Conservation (phyloP, 2,888 invertebrate species). For the Conchocele bisecta region DNA sequence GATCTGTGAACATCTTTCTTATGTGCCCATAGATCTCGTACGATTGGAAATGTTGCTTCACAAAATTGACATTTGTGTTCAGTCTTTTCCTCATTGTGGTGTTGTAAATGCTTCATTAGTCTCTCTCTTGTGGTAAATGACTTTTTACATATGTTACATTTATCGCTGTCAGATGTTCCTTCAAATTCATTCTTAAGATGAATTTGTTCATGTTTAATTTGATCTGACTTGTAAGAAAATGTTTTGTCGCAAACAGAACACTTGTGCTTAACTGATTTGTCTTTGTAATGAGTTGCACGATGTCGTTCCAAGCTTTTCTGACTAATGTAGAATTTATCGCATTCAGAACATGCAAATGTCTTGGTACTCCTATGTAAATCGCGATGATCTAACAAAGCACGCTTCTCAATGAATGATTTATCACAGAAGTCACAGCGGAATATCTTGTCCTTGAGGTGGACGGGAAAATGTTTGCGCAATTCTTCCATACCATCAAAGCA, state of each 20-base stretch:
- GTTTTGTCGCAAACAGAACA: conserved; percentile 44
- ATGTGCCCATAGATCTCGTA: conserved; percentile 36
- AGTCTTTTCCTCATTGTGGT: conserved; percentile 17
- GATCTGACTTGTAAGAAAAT: conserved; percentile 29
- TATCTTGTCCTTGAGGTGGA: conserved; percentile 42
- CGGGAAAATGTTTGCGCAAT: conserved; percentile 29
- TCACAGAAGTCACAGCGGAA: conserved; percentile 45
- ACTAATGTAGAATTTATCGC: conserved; percentile 40
- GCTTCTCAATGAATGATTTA: conserved; percentile 50
- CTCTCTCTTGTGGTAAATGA: background rate
- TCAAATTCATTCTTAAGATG: conserved; percentile 26
- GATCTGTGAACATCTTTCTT: conserved; percentile 41
- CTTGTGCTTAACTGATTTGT: conserved; percentile 11
- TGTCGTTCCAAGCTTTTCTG: conserved; percentile 47
- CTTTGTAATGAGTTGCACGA: conserved; percentile 39
- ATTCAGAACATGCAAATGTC: conserved; percentile 41
- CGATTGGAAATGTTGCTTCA: background rate
- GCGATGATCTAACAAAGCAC: conserved; percentile 48
- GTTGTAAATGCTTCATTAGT: conserved; percentile 11
- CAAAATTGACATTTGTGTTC: conserved; percentile 5
- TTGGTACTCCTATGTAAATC: conserved; percentile 29
- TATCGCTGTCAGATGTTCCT: background rate
- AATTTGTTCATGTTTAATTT: conserved; percentile 18
- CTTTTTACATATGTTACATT: conserved; percentile 33
- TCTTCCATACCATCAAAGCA: conserved; percentile 17